A percentile compares a stretch with the other conserved stretches of the same genome.
These are phyloP conservation scores for Pocillopora meandrina DNA, from an alignment of 92 coral and sea anemone species.

Conservation along the genomic window DNA sequence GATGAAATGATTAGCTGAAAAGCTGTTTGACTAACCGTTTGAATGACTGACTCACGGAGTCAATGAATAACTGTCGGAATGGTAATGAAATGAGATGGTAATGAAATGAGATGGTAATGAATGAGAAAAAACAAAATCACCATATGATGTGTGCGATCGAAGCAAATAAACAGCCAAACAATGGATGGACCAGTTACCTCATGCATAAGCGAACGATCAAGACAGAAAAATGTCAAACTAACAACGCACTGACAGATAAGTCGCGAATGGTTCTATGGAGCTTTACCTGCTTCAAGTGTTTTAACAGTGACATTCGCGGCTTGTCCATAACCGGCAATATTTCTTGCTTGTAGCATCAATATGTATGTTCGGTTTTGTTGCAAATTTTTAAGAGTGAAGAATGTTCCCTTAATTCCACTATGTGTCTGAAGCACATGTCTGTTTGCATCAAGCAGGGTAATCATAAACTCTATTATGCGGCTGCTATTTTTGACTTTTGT, in stretches of 20 bases:
- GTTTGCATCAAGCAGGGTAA: constrained; percentile 8
- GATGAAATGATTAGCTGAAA: background rate
- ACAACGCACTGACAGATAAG: background rate
- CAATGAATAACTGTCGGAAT: background rate
- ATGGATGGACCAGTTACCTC: no score
- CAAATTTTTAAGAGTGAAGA: background rate
- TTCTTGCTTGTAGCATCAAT: constrained; percentile 26
- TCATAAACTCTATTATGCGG: constrained; percentile 2
- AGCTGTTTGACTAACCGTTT: background rate
- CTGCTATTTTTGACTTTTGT: constrained; percentile 12
- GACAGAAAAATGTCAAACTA: no score
- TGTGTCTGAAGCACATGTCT: background rate
- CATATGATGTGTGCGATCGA: no score
- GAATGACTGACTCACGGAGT: background rate
- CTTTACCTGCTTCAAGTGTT: constrained; percentile 33
- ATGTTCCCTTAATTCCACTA: background rate
- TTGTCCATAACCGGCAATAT: constrained; percentile 18
- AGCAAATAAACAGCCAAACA: no score
- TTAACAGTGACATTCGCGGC: background rate
- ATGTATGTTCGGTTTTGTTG: constrained; percentile 21
- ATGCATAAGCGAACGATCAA: no score
- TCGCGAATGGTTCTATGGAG: no score
- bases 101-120: no score
- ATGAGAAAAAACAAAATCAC: no score
- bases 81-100: background rate